Conservation (phyloP, 2,888 invertebrate genomes). For the Melitaea athalia region DNA sequence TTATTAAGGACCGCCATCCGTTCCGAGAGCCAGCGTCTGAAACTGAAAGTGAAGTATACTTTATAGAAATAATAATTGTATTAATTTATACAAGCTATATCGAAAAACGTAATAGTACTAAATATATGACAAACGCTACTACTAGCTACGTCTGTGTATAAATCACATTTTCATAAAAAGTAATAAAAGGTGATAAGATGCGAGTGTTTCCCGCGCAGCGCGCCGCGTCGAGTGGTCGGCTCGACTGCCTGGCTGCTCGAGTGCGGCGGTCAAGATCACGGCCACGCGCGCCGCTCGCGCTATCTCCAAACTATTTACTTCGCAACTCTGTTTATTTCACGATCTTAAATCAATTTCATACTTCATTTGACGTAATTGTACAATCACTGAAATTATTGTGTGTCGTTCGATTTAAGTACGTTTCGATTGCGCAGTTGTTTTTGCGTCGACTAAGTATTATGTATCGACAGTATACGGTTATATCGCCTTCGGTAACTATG, state of each 20-base stretch:
- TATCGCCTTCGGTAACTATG: no score
- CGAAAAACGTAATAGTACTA: no score
- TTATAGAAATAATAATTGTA: background rate
- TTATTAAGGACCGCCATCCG: constrained; percentile 68
- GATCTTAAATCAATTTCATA: constrained; percentile 30
- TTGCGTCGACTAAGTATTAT: constrained; percentile 8
- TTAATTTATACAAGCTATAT: no score
- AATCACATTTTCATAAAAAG: background rate
- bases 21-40: constrained; percentile 64
- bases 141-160: no score
- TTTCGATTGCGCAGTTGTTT: constrained; percentile 30
- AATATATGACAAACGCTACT: no score
- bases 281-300: constrained; percentile 17
- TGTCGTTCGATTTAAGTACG: constrained; percentile 15
- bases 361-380: constrained; percentile 25
- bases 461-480: no score
- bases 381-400: constrained; percentile 30
- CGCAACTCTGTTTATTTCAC: constrained; percentile 15
- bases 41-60: constrained; percentile 61
- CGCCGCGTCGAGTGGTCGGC: background rate
- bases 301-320: constrained; percentile 11
- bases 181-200: background rate
- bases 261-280: constrained; percentile 28
- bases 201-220: background rate
- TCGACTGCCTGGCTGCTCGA: background rate